Conservation (phyloP, 2,888 invertebrate species). For the Gasteruption jaculator region DNA sequence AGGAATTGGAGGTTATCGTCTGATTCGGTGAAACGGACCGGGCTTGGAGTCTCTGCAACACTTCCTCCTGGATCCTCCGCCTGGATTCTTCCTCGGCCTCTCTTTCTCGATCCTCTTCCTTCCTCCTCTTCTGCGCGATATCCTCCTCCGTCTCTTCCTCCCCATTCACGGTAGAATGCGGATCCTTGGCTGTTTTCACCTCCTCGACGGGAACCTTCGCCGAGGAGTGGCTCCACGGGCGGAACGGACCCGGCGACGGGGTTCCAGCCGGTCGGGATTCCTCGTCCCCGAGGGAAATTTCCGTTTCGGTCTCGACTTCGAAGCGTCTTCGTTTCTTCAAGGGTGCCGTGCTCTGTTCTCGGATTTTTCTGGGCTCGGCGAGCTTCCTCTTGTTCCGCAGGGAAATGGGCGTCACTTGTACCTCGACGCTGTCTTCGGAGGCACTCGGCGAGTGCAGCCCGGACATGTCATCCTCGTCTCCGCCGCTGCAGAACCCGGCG, state of each 20-base stretch:
- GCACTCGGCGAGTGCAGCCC: constrained; percentile 60
- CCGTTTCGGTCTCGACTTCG: constrained; percentile 35
- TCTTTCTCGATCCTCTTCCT: constrained; percentile 12
- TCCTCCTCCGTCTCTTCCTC: too few species aligned
- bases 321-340: constrained; percentile 63
- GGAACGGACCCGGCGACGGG: constrained; percentile 56
- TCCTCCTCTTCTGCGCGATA: not conserved
- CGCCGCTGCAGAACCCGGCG: constrained; percentile 72
- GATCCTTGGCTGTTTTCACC: too few species aligned
- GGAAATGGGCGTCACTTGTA: constrained; percentile 59
- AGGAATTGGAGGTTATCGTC: not conserved
- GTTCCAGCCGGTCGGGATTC: constrained; percentile 31
- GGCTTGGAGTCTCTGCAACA: constrained; percentile 28
- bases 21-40: too few species aligned
- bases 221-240: constrained; percentile 60
- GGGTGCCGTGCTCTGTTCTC: constrained; percentile 50
- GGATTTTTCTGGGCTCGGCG: constrained; percentile 63
- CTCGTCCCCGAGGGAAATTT: constrained; percentile 44
- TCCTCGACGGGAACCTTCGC: not conserved
- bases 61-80: constrained; percentile 32
- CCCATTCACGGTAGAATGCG: too few species aligned
- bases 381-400: constrained; percentile 63
- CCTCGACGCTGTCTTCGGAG: constrained; percentile 65
- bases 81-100: constrained; percentile 20
- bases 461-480: constrained; percentile 58